Base-by-base conservation (phyloP, 2,888 invertebrate genomes). In the Spisula solida region DNA sequence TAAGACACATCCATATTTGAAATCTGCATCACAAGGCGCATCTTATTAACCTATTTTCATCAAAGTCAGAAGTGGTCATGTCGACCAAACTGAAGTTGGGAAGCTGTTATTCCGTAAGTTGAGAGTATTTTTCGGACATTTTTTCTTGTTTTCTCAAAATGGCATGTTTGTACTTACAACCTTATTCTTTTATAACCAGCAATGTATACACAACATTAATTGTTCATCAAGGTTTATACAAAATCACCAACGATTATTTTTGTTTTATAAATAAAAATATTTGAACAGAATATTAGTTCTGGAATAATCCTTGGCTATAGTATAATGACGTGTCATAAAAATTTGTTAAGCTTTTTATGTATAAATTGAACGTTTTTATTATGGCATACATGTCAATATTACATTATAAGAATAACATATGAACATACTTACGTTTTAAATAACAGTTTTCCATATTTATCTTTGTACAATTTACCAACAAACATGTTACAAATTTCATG, bases 171-270 rank as follows among this genome's bases (percentile, higher is more conserved):
- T n/a, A n/a, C n/a, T n/a, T n/a, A n/a, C n/a, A n/a, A n/a, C n/a
- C n/a, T n/a, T n/a, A n/a, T n/a, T n/a, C n/a, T n/a, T n/a, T n/a
- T n/a, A n/a, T n/a, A n/a, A n/a, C n/a, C n/a, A n/a, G n/a, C n/a
- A n/a, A 41, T 41, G 41, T 41, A 41, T 66, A 66, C 60, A 66
- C 60, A 66, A 66, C 60, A 66, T 66, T 66, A 25, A 66, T 66
- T 25, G n/a, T 66, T n/a, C 60, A 25, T 66, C 60, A 66, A 66
- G n/a, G n/a, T 66, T 66, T 66, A 66, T 66, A 66, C 60, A 66
- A 66, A 41, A 66, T 66, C 25, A 66, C 25, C 60, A 66, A 66
- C 8, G 25, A 66, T 10, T 66, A 41, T 41, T 5, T 41, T 41
- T 2, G 4, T 66, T 66, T 25, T 25, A 66, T n/a, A 25, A n/a